Evolutionary conservation across 2,888 invertebrate species (phyloP).

Genomic region (Xylophagus ater): DNA sequence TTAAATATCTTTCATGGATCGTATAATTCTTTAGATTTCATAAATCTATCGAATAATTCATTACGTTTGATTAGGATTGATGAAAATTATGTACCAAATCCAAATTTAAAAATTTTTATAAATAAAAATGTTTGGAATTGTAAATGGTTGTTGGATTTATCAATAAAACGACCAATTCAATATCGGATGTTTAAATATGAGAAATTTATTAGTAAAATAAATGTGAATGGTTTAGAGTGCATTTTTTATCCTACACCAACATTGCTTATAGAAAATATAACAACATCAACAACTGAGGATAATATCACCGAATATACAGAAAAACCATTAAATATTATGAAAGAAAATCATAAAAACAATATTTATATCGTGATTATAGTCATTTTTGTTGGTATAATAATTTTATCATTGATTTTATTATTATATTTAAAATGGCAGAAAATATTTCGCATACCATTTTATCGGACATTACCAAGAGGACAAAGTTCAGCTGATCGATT

Average conservation of each 20-base stretch:
- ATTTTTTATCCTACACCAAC: constrained; percentile 24
- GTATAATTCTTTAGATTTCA: constrained; percentile 20
- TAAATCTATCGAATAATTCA: constrained; percentile 15
- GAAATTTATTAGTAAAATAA: constrained; percentile 34
- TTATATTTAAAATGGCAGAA: constrained; percentile 35
- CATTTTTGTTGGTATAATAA: constrained; percentile 32
- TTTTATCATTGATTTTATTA: constrained; percentile 31
- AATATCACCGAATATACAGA: not conserved
- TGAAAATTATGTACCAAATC: constrained; percentile 10
- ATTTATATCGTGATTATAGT: constrained; percentile 29
- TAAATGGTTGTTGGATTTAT: constrained; percentile 31
- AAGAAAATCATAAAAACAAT: not conserved
- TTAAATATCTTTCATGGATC: constrained; percentile 13
- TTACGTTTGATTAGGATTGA: constrained; percentile 3
- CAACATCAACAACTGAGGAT: not conserved
- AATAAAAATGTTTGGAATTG: constrained; percentile 36
- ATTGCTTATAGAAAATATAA: not conserved
- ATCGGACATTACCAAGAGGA: constrained; percentile 21
- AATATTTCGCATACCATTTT: constrained; percentile 32
- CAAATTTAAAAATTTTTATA: constrained; percentile 24
- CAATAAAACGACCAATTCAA: constrained; percentile 28
- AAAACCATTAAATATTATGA: not conserved
- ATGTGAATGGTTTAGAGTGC: constrained; percentile 35
- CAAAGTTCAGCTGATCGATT: constrained; percentile 27
- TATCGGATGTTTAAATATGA: constrained; percentile 32